A percentile compares a stretch with the other conserved stretches of the same genome.
Conservation (phyloP, 2,888 invertebrate genomes). For the Graphium colonna region DNA sequence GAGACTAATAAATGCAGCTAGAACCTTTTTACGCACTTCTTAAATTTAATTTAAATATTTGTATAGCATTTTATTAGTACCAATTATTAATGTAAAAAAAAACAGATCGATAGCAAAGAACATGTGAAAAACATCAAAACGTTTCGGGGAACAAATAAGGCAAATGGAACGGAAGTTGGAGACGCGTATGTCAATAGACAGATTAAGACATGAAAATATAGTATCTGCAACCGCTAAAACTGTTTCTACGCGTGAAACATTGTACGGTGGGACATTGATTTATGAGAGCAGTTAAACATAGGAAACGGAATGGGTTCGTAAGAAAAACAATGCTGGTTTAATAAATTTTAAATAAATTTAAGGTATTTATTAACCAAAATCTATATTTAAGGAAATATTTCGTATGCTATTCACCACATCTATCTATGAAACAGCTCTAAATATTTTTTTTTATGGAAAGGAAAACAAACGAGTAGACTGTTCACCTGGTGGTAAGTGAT, state of each 20-base stretch:
- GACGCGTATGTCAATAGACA: slow-evolving; percentile 3
- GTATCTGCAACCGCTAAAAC: slow-evolving; percentile 19
- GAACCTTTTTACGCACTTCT: too few species aligned
- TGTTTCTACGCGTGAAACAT: slow-evolving; percentile 18
- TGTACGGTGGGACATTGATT: slow-evolving; percentile 16
- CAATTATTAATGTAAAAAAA: too few species aligned
- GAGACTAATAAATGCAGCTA: too few species aligned
- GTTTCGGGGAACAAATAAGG: slow-evolving; percentile 3
- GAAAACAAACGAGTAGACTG: too few species aligned
- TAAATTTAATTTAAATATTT: too few species aligned
- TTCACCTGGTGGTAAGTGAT: too few species aligned
- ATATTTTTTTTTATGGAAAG: too few species aligned
- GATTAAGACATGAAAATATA: slow-evolving; percentile 1
- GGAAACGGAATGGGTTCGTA: background rate
- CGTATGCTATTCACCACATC: too few species aligned
- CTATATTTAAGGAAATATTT: too few species aligned
- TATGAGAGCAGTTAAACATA: slow-evolving; percentile 6
- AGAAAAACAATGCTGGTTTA: background rate
- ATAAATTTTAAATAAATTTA: background rate
- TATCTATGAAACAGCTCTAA: too few species aligned
- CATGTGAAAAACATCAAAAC: background rate
- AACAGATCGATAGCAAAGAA: background rate
- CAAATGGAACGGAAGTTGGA: slow-evolving; percentile 7
- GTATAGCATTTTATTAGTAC: too few species aligned
- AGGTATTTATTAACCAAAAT: too few species aligned